Base-by-base conservation (phyloP, 2,113 vertebrate species). In the Ovis canadensis region DNA sequence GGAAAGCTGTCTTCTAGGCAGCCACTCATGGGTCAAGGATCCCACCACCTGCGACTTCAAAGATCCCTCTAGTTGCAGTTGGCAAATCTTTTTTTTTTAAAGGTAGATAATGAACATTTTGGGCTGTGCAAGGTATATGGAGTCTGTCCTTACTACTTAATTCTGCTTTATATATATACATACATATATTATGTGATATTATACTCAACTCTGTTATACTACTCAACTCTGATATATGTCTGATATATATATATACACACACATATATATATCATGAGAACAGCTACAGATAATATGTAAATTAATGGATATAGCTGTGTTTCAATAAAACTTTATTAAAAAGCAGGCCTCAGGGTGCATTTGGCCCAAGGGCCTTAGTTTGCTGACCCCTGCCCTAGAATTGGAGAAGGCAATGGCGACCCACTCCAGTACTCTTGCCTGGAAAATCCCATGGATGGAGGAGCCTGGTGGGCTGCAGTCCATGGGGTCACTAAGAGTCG, bases 251-350 rank as follows among this genome's bases (percentile, higher is more conserved):
- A 13, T 15, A 62, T 62, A 12, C 11, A 48, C 48, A 48, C 11
- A 50, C 3, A 57, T 23, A 55, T 21, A 71, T 71, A 43, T 80
- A 10, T 74, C 21, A 40, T 59, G 36, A 93, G 57, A 40, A 52
- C 21, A 50, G 50, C 48, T 71, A 40, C 6, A 52, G 78, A 31
- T 8, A 60, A 19, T 33, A 71, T 62, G 60, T 40, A 59, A 90
- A 88, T 36, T 55, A 96, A 62, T 64, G 48, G 27, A 17, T 40
- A 12, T 84, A 23, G 60, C 62, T 74, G 29, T 23, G 29, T 91
- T 78, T 90, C 81, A 90, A 64, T 74, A 88, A 92, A 94, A 85
- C 67, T 96, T 90, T 90, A 87, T 84, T 95, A 89, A 62, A 23
- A 88, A 55, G 31, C 9, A 80, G 40, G 23, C 40, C 15, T 15